A percentile compares a stretch with the other conserved stretches of the same genome.
phyloP scores from a whole-genome alignment of 2,113 vertebrate species.

The Platichthys stellatus region DNA sequence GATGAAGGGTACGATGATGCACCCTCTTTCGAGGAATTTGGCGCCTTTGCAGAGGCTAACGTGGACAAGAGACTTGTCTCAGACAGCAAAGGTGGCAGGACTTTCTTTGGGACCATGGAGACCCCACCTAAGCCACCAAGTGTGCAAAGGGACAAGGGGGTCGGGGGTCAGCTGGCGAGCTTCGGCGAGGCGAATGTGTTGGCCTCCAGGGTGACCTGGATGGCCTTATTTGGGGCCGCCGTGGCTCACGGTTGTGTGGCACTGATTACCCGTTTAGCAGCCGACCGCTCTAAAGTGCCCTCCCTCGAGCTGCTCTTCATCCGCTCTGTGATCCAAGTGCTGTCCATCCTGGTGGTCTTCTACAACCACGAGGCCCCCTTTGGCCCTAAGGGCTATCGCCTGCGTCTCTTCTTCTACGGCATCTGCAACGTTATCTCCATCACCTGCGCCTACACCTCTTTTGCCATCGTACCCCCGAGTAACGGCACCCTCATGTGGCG shows the following conservation, averaged over 20 bases:
- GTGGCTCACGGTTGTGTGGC: conserved; percentile 95
- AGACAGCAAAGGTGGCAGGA: conserved; percentile 85
- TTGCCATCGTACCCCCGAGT: conserved; percentile 96
- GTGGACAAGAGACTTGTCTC: conserved; percentile 87
- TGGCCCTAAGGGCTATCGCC: conserved; percentile 92
- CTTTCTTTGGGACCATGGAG: conserved; percentile 91
- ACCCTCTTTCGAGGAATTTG: conserved; percentile 88
- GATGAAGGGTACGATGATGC: conserved; percentile 91
- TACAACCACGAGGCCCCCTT: conserved; percentile 94
- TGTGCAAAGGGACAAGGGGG: conserved; percentile 79
- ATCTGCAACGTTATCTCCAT: conserved; percentile 98
- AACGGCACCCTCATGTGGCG: conserved; percentile 99
- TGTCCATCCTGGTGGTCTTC: conserved; percentile 91
- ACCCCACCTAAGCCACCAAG: conserved; percentile 78
- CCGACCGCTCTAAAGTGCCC: conserved; percentile 96
- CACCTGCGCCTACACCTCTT: conserved; percentile 98
- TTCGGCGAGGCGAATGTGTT: conserved; percentile 88
- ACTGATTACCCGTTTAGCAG: conserved; percentile 91
- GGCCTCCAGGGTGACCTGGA: conserved; percentile 92
- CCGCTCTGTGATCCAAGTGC: conserved; percentile 93
- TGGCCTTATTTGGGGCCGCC: conserved; percentile 92
- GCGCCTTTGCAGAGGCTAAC: conserved; percentile 89
- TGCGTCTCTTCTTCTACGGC: conserved; percentile 95
- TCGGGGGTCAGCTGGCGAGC: conserved; percentile 83
- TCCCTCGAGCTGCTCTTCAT: conserved; percentile 98